Evolutionary conservation across 2,888 invertebrate genomes (phyloP), one percentile per base, ranked within the genome.

Genomic region (Drosophila setosimentum): DNA sequence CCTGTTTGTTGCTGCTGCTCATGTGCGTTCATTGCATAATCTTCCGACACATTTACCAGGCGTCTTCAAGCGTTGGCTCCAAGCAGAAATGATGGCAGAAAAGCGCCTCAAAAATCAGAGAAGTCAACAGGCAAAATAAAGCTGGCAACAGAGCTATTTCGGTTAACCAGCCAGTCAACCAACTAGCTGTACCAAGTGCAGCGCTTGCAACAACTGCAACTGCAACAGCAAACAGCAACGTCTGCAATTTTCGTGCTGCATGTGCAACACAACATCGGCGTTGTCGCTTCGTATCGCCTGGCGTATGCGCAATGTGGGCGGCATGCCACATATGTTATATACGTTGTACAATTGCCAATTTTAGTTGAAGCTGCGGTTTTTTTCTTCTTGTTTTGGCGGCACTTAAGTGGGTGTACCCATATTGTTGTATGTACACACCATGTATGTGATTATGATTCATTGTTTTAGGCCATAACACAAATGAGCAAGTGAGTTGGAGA

Each of bases 1-100:
- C 37, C 35, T 42, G 53, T 33, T 30, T 49, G 57, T 48, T 45
- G 16, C 45, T 55, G 73, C 71, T 62, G 73, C 80, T 87, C 89
- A 84, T 85, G 87, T 90, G 91, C 91, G 91, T 89, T 71, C 66
- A 66, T 86, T 86, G 91, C 91, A 89, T 89, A 86, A 86, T 84
- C 57, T 57, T 7, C 82, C 80, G 68, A 84, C 72, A 89, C 74
- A 89, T 87, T 85, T 89, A 87, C 68, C 87, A 68, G 88, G 73
- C 86, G 87, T 88, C 82, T 78, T 83, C 70, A 86, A 83, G 87
- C 87, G 76, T 77, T 73, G 54, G 78, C 80, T 57, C 57, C 65
- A 57, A 84, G 82, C 90, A 76, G 82, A 59, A 6, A 29, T 3
- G 68, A 57, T 40, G 62, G 33, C 55, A 35, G 27, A 27, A 8